Evolutionary conservation across 2,113 vertebrate species (phyloP).

Genomic region (Smithornis capensis): DNA sequence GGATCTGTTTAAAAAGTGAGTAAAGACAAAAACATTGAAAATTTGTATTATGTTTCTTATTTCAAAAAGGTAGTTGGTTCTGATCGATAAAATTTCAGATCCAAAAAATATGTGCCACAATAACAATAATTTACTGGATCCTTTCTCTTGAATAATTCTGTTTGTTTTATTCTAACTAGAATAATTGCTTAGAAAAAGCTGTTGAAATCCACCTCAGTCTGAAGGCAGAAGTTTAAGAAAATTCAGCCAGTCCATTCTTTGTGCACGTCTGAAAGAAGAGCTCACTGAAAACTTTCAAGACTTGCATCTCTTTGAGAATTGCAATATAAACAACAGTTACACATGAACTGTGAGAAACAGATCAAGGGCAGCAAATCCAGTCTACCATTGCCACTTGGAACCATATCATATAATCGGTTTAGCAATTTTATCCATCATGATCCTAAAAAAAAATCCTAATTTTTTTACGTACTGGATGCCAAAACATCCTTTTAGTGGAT

Average conservation of each 20-base stretch:
- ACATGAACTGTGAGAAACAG: not conserved
- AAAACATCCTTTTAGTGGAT: not conserved
- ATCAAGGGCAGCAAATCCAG: not conserved
- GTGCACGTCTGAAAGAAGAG: not conserved
- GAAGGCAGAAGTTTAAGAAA: not conserved
- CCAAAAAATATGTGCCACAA: not conserved
- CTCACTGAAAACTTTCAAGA: not conserved
- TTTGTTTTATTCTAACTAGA: not conserved
- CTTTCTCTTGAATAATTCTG: not conserved
- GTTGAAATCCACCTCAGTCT: not conserved
- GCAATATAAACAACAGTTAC: not conserved
- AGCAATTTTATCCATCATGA: not conserved
- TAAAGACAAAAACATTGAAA: not conserved
- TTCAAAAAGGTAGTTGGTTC: not conserved
- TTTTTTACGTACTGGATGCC: not conserved
- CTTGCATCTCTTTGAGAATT: not conserved
- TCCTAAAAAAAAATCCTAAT: not conserved
- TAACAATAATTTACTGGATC: not conserved
- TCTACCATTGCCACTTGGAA: not conserved
- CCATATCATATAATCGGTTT: not conserved
- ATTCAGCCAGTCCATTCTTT: not conserved
- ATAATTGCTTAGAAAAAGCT: not conserved
- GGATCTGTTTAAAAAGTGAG: not conserved
- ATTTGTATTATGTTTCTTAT: not conserved
- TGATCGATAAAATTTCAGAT: not conserved